phyloP scores from a whole-genome alignment of 1,140 invertebrate genomes.

The Brachystomella parvula region DNA sequence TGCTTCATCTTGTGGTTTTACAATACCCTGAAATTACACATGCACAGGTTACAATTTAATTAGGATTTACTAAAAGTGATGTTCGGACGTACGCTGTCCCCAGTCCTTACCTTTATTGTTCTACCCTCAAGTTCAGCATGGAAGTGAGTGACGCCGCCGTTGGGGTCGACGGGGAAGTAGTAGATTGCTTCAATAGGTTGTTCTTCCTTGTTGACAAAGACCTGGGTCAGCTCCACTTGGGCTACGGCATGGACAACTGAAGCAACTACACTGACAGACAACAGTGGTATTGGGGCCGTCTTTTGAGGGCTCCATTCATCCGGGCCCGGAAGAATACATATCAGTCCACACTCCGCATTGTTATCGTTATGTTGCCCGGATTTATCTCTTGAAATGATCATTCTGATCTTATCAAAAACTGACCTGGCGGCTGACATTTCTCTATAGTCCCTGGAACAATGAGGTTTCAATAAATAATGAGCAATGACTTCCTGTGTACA shows the following conservation, averaged over 20 bases:
- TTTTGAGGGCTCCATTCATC: neutral
- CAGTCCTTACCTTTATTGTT: constrained; percentile 28
- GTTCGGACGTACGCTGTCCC: neutral
- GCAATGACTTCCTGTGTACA: no score
- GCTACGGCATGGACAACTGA: constrained; percentile 30
- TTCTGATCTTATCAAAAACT: no score
- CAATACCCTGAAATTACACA: constrained; percentile 40
- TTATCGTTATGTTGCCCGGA: no score
- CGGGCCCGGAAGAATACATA: constrained; percentile 10
- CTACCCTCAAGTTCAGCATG: constrained; percentile 32
- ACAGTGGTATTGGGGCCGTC: constrained; percentile 23
- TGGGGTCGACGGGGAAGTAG: constrained; percentile 31
- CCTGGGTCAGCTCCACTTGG: constrained; percentile 29
- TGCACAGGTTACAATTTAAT: constrained; percentile 5
- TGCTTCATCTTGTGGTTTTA: constrained; percentile 48
- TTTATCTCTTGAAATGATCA: no score
- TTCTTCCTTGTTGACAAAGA: constrained; percentile 33
- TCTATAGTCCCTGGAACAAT: no score
- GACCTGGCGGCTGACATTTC: no score
- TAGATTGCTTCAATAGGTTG: constrained; percentile 33
- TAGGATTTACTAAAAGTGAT: neutral
- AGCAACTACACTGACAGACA: constrained; percentile 20
- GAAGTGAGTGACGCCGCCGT: constrained; percentile 33
- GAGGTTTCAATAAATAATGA: no score
- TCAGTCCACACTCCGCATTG: constrained; percentile 26